A percentile compares a stretch with the other conserved stretches of the same genome.
Conservation (phyloP, 1,140 invertebrate species). For the Cydia splendana region DNA sequence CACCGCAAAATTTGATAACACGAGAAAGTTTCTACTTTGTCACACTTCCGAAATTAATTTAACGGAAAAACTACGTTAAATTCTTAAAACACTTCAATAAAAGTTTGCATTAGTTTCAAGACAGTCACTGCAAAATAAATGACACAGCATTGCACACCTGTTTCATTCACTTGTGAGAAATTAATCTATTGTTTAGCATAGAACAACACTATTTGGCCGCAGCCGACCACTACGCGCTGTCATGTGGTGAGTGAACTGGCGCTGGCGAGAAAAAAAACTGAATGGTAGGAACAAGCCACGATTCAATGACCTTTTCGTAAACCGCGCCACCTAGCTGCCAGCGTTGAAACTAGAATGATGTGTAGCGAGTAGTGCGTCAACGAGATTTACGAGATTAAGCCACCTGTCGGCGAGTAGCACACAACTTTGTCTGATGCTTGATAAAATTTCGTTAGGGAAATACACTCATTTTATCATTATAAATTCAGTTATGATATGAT, state of each 20-base stretch:
- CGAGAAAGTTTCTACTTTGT: slow-evolving; percentile 68
- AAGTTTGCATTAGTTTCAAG: not conserved
- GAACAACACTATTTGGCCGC: not conserved
- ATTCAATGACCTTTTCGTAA: slow-evolving; percentile 38
- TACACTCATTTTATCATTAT: too few species aligned
- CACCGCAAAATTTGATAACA: slow-evolving; percentile 63
- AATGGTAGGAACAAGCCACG: slow-evolving; percentile 25
- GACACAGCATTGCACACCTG: slow-evolving; percentile 45
- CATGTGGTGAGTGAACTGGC: slow-evolving; percentile 25
- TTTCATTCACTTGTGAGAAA: slow-evolving; percentile 39
- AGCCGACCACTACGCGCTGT: slow-evolving; percentile 20
- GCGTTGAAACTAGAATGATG: not conserved
- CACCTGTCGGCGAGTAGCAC: slow-evolving; percentile 34
- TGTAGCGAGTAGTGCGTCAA: slow-evolving; percentile 10
- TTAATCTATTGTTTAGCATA: slow-evolving; percentile 20
- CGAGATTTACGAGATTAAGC: slow-evolving; percentile 3
- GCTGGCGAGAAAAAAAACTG: slow-evolving; percentile 19
- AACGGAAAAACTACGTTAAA: not conserved
- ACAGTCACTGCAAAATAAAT: slow-evolving; percentile 14
- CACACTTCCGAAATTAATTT: slow-evolving; percentile 45
- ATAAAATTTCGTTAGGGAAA: not conserved
- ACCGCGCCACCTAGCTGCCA: slow-evolving; percentile 37
- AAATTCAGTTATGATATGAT: too few species aligned
- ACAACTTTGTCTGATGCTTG: slow-evolving; percentile 3
- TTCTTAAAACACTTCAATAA: not conserved